These are phyloP conservation scores for Acleris holmiana DNA, from an alignment of 2,888 invertebrate genomes.

Conservation along the genomic window DNA sequence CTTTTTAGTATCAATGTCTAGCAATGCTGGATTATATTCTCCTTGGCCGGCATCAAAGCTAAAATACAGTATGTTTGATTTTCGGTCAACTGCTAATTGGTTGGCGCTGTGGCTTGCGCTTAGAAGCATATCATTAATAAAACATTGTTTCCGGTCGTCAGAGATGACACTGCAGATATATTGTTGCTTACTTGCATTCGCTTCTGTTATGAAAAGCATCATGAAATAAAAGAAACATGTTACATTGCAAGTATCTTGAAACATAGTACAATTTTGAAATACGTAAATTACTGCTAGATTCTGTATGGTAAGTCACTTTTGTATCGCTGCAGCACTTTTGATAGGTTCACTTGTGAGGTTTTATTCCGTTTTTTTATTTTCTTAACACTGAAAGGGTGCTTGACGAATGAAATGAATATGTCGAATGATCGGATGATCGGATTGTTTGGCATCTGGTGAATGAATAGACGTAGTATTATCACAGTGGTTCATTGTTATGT, in stretches of 20 bases:
- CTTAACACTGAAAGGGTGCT: no score
- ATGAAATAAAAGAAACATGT: slow-evolving; percentile 3
- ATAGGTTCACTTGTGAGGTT: no score
- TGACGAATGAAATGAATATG: no score
- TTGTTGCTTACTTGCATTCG: neutral
- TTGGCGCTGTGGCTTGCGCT: slow-evolving; percentile 67
- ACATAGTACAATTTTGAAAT: no score
- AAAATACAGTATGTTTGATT: slow-evolving; percentile 65
- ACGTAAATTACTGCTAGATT: no score
- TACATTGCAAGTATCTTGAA: neutral
- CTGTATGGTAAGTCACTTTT: no score
- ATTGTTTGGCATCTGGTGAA: no score
- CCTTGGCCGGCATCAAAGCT: slow-evolving; percentile 72
- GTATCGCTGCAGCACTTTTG: no score
- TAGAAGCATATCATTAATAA: slow-evolving; percentile 59
- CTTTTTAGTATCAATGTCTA: slow-evolving; percentile 59
- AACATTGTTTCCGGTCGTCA: slow-evolving; percentile 50
- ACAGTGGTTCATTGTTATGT: no score
- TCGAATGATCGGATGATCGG: no score
- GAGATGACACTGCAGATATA: slow-evolving; percentile 23
- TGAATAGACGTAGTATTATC: no score
- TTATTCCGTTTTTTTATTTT: no score
- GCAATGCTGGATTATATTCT: slow-evolving; percentile 65
- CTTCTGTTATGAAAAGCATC: slow-evolving; percentile 10
- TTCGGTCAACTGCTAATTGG: slow-evolving; percentile 65